Conservation (phyloP, 2,888 invertebrate genomes). For the Alviniconcha strummeri region DNA sequence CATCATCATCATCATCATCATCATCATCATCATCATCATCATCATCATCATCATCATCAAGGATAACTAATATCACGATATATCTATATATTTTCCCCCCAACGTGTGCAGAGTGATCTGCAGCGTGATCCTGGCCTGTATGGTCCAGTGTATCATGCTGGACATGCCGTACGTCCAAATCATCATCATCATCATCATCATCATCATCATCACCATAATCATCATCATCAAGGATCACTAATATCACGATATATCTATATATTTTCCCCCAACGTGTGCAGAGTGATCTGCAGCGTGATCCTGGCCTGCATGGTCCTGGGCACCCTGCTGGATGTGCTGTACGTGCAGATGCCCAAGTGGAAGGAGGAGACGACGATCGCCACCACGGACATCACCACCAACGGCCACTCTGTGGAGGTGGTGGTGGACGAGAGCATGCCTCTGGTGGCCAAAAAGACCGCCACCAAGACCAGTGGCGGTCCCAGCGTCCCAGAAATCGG, state of each 20-base stretch:
- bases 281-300: slow-evolving; percentile 35
- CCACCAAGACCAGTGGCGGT: not conserved
- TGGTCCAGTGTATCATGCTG: not conserved
- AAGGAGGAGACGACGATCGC: not conserved
- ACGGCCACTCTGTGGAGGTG: not conserved
- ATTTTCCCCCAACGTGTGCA: slow-evolving; percentile 7
- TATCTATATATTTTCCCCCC: not conserved
- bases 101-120: too few species aligned
- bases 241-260: not conserved
- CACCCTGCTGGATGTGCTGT: slow-evolving; percentile 36
- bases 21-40: too few species aligned
- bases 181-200: too few species aligned
- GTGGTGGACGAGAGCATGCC: not conserved
- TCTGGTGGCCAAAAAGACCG: not conserved
- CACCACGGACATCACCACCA: not conserved
- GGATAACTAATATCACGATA: too few species aligned
- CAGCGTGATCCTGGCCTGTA: too few species aligned
- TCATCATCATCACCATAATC: too few species aligned
- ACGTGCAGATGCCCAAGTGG: slow-evolving; percentile 39
- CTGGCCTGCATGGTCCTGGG: slow-evolving; percentile 35
- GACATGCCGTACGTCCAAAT: too few species aligned
- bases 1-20: slow-evolving; percentile 22
- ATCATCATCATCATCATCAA: not conserved
- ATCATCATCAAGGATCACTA: too few species aligned
- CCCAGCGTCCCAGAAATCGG: not conserved